These are phyloP conservation scores for Limenitis arthemis DNA, from an alignment of 2,888 invertebrate species.

Conservation along the genomic window DNA sequence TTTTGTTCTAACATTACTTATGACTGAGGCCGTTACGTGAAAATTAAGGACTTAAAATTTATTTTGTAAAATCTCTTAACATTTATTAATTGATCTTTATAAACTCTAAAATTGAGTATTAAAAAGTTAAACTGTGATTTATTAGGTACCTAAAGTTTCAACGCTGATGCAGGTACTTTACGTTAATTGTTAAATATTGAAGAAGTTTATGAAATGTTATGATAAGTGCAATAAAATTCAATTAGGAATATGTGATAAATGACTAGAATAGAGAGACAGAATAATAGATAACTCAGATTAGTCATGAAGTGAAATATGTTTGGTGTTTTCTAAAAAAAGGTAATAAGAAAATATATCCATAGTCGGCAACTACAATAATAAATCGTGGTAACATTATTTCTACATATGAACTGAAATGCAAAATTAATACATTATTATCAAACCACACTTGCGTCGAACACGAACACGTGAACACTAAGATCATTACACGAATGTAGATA, in stretches of 20 bases:
- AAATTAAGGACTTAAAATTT: neutral
- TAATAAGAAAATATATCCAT: conserved; percentile 15
- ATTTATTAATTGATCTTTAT: conserved; percentile 2
- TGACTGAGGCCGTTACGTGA: conserved; percentile 18
- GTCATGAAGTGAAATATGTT: neutral
- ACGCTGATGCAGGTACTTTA: neutral
- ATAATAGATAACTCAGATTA: neutral
- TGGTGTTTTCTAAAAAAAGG: neutral
- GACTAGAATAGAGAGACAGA: conserved; percentile 23
- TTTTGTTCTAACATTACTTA: conserved; percentile 27
- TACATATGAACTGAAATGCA: conserved; percentile 61
- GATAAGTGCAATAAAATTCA: neutral
- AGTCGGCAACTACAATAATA: conserved; percentile 16
- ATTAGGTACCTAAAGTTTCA: neutral
- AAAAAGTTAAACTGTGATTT: neutral
- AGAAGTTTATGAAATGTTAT: neutral
- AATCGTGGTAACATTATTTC: conserved; percentile 45
- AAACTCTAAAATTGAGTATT: conserved; percentile 1
- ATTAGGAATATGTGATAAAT: conserved; percentile 10
- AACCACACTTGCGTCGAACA: conserved; percentile 23
- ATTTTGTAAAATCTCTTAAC: neutral
- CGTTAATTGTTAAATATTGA: neutral
- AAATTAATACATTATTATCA: conserved; percentile 38
- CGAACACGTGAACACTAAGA: conserved; percentile 13
- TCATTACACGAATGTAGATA: neutral